These are phyloP conservation scores for Capromys pilorides DNA, from an alignment of 2,797 vertebrate genomes.

Conservation along the genomic window DNA sequence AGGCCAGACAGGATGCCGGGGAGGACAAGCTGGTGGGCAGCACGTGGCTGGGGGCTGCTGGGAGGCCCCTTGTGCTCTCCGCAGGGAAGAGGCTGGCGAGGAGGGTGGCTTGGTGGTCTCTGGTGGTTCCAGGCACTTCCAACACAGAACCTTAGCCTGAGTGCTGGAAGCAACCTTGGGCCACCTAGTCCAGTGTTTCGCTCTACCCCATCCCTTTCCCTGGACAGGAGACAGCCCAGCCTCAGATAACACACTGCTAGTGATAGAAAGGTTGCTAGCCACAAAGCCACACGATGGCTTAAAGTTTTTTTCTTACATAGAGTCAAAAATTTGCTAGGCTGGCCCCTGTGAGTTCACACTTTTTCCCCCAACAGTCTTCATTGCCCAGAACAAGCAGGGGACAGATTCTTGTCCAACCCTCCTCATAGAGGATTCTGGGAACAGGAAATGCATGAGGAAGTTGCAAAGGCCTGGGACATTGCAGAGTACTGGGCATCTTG, in stretches of 20 bases:
- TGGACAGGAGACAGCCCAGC: slow-evolving; percentile 3
- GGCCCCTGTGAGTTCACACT: not conserved
- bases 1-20: not conserved
- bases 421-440: not conserved
- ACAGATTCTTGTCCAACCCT: not conserved
- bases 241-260: not conserved
- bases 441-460: slow-evolving; percentile 19
- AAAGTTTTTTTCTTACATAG: not conserved
- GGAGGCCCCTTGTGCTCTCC: not conserved
- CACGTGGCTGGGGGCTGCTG: not conserved
- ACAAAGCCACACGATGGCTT: not conserved
- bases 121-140: slow-evolving; percentile 33
- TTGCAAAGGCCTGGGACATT: not conserved
- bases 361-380: not conserved
- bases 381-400: not conserved
- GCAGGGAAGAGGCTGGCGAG: not conserved
- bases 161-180: slow-evolving; percentile 39
- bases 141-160: slow-evolving; percentile 69
- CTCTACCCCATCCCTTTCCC: slow-evolving; percentile 28
- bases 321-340: not conserved
- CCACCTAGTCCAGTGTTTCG: slow-evolving; percentile 45
- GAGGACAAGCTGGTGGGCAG: not conserved
- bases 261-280: not conserved
- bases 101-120: not conserved
- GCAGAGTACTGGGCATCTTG: not conserved